Evolutionary conservation across 2,888 invertebrate genomes (phyloP), one percentile per base, ranked within the genome.

Genomic region (Pycnomerus fuliginosus): DNA sequence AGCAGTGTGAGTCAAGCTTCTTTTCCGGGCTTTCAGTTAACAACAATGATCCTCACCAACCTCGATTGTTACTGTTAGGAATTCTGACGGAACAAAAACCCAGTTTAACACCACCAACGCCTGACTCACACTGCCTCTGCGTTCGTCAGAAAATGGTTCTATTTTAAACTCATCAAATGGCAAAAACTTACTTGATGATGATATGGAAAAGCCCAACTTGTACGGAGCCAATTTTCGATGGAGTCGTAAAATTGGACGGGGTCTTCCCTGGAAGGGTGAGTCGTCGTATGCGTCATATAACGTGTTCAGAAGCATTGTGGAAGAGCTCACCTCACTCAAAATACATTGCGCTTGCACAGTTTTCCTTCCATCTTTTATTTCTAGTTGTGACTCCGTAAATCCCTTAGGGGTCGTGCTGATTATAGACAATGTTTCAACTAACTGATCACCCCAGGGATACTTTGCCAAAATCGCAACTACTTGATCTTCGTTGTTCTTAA

Each of bases 141-240:
- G n/a, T n/a, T n/a, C n/a, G n/a, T n/a, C n/a, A n/a, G n/a, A 43
- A 31, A 31, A 33, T 13, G 16, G 38, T 34, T 10, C 15, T 27
- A 16, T 15, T 16, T 3, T 4, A 25, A 3, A 34, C 35, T 10
- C 27, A n/a, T n/a, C n/a, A 30, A 36, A 15, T 10, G 10, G 14
- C 11, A 5, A 20, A 7, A 8, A 60, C 58, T 50, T 58, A 77
- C 77, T 70, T 65, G 68, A 46, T 53, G 64, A 62, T 34, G 76
- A 64, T 32, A 81, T 67, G 12, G 79, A 77, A 66, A 89, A 81
- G 30, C 80, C 78, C 45, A 86, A 80, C 75, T 89, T 89, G 62
- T 83, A 89, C 0, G 90, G 90, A 8, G 87, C 80, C 44, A 90
- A 72, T 70, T 80, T 84, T 43, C 84, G 78, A 61, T 90, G 85